phyloP scores from a whole-genome alignment of 2,113 vertebrate species.

The Cyrtonyx montezumae region DNA sequence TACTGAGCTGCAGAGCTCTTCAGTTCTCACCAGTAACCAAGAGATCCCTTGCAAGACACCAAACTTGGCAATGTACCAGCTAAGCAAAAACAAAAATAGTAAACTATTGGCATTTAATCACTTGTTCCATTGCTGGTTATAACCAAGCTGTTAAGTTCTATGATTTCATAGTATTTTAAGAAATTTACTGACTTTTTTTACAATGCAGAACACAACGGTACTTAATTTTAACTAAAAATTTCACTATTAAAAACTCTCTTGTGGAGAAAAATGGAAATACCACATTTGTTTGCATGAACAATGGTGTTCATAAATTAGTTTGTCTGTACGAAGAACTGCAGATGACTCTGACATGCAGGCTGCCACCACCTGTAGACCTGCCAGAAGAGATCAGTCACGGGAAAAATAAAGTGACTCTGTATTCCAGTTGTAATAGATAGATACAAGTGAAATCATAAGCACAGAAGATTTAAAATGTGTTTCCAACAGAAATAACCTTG shows the following conservation, averaged over 20 bases:
- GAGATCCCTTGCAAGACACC: not conserved
- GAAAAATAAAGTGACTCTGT: constrained; percentile 10
- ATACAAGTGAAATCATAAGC: not conserved
- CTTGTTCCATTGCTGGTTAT: not conserved
- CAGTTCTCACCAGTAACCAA: not conserved
- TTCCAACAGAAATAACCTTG: constrained; percentile 1
- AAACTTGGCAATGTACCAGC: constrained; percentile 1
- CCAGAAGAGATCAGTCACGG: not conserved
- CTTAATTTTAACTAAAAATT: not conserved
- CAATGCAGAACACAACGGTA: not conserved
- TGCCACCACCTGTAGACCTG: not conserved
- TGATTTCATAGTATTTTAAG: not conserved
- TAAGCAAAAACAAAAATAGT: not conserved
- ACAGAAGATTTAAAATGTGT: not conserved
- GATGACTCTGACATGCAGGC: not conserved
- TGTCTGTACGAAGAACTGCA: not conserved
- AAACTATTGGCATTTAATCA: constrained; percentile 4
- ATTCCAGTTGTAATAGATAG: not conserved
- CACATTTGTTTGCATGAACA: not conserved
- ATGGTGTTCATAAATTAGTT: constrained; percentile 3
- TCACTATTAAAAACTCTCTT: not conserved
- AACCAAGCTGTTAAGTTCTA: not conserved
- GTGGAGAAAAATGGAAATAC: not conserved
- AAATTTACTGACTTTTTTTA: not conserved
- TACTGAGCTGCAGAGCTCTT: not conserved